phyloP scores from a whole-genome alignment of 2,113 vertebrate genomes.

The Australoheros scitulus region DNA sequence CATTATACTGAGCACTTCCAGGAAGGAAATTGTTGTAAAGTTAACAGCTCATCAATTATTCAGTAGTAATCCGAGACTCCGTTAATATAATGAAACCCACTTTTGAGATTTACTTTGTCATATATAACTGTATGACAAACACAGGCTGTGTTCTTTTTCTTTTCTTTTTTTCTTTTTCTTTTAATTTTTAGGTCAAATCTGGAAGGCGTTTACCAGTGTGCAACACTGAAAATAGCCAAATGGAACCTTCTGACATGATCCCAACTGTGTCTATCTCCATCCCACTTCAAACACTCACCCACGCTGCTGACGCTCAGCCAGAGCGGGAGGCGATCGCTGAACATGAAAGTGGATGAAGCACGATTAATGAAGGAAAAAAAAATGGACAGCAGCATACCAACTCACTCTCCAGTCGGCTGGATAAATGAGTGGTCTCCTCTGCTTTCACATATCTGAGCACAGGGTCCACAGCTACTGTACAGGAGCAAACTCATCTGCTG shows the following conservation, averaged over 20 bases:
- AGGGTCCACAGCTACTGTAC: conserved; percentile 16
- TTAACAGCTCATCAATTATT: conserved; percentile 73
- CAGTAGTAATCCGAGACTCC: conserved; percentile 35
- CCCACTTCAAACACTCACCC: conserved; percentile 67
- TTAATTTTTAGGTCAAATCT: conserved; percentile 52
- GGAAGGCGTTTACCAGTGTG: conserved; percentile 35
- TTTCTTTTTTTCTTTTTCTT: not conserved
- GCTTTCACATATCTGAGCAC: conserved; percentile 42
- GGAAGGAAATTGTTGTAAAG: conserved; percentile 48
- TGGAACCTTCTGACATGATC: conserved; percentile 52
- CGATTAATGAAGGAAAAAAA: conserved; percentile 29
- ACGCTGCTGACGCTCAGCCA: conserved; percentile 47
- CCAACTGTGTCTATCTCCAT: conserved; percentile 71
- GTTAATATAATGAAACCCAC: conserved; percentile 20
- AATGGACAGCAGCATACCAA: conserved; percentile 16
- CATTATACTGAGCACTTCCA: conserved; percentile 51
- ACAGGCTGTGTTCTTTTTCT: not conserved
- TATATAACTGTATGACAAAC: conserved; percentile 15
- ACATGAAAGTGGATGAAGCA: conserved; percentile 67
- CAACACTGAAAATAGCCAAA: conserved; percentile 54
- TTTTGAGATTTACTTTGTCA: conserved; percentile 20
- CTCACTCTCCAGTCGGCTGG: conserved; percentile 34
- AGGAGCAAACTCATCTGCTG: conserved; percentile 34
- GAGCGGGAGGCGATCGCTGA: conserved; percentile 50
- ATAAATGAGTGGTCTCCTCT: conserved; percentile 24